A percentile compares a stretch with the other conserved stretches of the same genome.
phyloP scores from a whole-genome alignment of 2,113 vertebrate genomes.

The Lasiurus borealis region DNA sequence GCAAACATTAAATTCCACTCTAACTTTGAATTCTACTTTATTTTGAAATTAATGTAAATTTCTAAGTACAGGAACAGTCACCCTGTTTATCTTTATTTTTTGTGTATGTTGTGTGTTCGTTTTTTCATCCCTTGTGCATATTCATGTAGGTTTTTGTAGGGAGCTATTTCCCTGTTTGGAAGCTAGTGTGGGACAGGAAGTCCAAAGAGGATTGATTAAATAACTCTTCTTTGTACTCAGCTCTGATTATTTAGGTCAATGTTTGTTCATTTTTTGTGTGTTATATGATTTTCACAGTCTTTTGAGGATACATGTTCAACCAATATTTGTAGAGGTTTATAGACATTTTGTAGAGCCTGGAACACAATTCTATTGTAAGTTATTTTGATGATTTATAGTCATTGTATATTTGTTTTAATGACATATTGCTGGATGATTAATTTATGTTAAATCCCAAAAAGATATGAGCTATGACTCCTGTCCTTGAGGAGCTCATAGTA shows the following conservation, averaged over 20 bases:
- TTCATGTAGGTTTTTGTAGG: not conserved
- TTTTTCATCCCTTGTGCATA: not conserved
- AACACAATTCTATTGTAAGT: not conserved
- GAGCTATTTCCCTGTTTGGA: not conserved
- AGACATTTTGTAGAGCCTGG: not conserved
- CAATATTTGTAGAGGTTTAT: not conserved
- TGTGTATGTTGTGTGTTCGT: too few relatives aligned
- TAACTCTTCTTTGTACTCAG: not conserved
- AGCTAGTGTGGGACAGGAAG: not conserved
- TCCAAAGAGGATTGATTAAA: not conserved
- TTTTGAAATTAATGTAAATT: constrained; percentile 27
- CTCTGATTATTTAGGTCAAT: constrained; percentile 11
- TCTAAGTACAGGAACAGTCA: not conserved
- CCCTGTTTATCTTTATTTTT: not conserved
- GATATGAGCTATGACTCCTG: not conserved
- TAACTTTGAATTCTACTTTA: not conserved
- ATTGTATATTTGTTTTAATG: not conserved
- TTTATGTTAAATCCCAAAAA: not conserved
- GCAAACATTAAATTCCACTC: not conserved
- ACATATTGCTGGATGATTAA: constrained; percentile 21
- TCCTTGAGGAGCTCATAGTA: not conserved
- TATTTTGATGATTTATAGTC: not conserved
- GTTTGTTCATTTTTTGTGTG: not conserved
- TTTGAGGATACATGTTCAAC: not conserved
- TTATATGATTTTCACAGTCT: not conserved